Evolutionary conservation across 2,113 vertebrate genomes (phyloP), one percentile per base, ranked within the genome.

Genomic region (Sinocyclocheilus grahami): DNA sequence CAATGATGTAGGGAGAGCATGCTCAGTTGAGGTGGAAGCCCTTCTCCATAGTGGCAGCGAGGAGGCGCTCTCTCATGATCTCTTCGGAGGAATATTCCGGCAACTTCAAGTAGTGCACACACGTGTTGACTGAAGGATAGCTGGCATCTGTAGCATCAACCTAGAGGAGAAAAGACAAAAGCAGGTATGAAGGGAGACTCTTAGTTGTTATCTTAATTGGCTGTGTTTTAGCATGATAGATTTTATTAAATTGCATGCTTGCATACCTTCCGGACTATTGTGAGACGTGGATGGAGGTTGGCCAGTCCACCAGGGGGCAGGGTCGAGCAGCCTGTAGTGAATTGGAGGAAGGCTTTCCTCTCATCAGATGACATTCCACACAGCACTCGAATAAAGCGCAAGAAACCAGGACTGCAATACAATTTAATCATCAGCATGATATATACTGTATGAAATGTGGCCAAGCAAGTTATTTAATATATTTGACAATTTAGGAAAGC

Each of bases 21-120:
- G 92, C 92, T 99, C 97, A 99, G 92, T 99, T 99, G 90, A 99
- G 97, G 90, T 99, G 98, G 94, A 99, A 99, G 92, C 98, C 98
- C 93, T 99, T 99, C 94, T 99, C 98, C 97, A 99, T 99, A 37
- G 98, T 99, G 93, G 98, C 98, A 89, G 98, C 98, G 9, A 99
- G 93, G 89, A 99, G 94, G 5, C 98, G 97, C 89, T 99, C 98
- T 86, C 98, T 93, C 98, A 99, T 99, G 81, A 99, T 99, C 92
- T 99, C 98, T 92, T 99, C 98, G 0, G 98, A 99, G 83, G 98
- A 99, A 93, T 99, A 99, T 86, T 99, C 98, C 0, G 98, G 98
- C 88, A 99, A 89, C 92, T 99, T 99, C 67, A 99, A 96, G 94
- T 99, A 99, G 95, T 99, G 98, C 67, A 99, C 98, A 87, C 98